Percentiles rank a stretch among this genome's conserved stretches.
phyloP scores from a whole-genome alignment of 2,888 invertebrate species.

The Scaptomyza flava region DNA sequence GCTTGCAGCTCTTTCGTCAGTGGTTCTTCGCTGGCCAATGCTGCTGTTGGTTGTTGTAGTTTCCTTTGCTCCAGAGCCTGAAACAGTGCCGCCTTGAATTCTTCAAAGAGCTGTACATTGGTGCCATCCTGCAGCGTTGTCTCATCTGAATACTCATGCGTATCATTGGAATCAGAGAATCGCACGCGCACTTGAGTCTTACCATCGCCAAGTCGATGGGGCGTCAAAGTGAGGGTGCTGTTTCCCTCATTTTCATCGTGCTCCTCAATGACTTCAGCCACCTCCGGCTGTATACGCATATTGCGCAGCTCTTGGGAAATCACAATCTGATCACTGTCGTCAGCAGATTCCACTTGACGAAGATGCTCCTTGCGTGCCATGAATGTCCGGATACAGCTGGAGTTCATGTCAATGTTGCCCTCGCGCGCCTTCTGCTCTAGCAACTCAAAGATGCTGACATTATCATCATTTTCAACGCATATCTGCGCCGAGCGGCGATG shows the following conservation, averaged over 20 bases:
- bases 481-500: constrained; percentile 58
- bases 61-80: constrained; percentile 70
- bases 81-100: constrained; percentile 76
- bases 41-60: constrained; percentile 9
- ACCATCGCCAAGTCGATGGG: constrained; percentile 40
- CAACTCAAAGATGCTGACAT: constrained; percentile 91
- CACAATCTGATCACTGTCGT: constrained; percentile 65
- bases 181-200: constrained; percentile 67
- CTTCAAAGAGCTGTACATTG: constrained; percentile 71
- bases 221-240: constrained; percentile 46
- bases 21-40: constrained; percentile 30
- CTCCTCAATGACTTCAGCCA: constrained; percentile 33
- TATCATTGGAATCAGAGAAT: constrained; percentile 76
- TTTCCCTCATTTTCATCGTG: constrained; percentile 28
- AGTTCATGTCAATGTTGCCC: constrained; percentile 90
- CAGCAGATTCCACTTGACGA: constrained; percentile 82
- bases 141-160: constrained; percentile 70
- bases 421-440: constrained; percentile 90
- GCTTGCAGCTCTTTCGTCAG: constrained; percentile 65
- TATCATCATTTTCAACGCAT: constrained; percentile 84
- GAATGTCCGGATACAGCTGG: constrained; percentile 86
- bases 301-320: constrained; percentile 55
- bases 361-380: constrained; percentile 69
- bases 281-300: constrained; percentile 64
- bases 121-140: constrained; percentile 45